These are phyloP conservation scores for Nansenia antarctica DNA, from an alignment of 2,113 vertebrate genomes.

Conservation along the genomic window DNA sequence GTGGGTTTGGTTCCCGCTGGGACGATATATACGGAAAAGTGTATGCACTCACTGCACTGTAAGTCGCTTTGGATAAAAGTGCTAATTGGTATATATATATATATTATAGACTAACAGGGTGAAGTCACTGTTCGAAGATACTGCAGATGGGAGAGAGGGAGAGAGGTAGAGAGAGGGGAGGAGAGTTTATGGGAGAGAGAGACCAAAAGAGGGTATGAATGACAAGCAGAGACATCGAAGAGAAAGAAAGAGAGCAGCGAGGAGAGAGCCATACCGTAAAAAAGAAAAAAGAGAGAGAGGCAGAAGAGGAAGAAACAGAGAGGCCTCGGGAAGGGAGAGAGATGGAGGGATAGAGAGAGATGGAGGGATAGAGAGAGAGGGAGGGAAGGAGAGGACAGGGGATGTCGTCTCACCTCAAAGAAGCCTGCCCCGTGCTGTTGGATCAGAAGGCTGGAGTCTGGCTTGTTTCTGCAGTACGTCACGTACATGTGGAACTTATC, in stretches of 20 bases:
- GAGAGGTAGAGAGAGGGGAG: too few species aligned
- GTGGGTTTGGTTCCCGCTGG: too few species aligned
- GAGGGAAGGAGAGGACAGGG: not conserved
- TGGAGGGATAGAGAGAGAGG: not conserved
- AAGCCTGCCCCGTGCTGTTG: constrained; percentile 92
- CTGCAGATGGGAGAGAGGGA: too few species aligned
- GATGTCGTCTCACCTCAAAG: constrained; percentile 87
- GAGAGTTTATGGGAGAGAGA: too few species aligned
- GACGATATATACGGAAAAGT: too few species aligned
- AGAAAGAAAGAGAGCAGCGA: not conserved
- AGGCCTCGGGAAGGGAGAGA: not conserved
- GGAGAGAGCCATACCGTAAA: not conserved
- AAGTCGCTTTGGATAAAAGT: too few species aligned
- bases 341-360: not conserved
- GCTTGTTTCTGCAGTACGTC: constrained; percentile 99
- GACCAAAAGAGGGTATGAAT: too few species aligned
- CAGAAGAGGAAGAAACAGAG: not conserved
- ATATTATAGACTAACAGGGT: too few species aligned
- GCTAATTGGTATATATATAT: too few species aligned
- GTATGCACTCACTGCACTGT: too few species aligned
- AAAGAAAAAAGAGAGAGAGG: not conserved
- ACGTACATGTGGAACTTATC: constrained; percentile 99
- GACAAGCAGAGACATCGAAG: not conserved
- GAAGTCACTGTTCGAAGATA: too few species aligned
- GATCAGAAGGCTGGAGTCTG: constrained; percentile 95